Base-by-base conservation (phyloP, 2,888 invertebrate species). In the Listrodromus nycthemerus region DNA sequence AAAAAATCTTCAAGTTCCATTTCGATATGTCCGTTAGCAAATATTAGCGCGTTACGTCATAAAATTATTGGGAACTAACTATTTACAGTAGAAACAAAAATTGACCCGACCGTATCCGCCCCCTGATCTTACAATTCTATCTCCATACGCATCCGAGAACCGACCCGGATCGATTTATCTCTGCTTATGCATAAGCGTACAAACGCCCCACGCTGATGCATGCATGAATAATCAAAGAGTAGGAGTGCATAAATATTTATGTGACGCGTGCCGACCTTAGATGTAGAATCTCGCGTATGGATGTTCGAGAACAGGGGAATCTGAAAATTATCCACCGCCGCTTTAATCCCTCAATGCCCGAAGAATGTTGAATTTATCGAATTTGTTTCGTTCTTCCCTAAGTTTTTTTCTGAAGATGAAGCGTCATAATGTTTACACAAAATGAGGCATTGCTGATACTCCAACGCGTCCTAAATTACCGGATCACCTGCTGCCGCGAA, bases 181-280 rank as follows among this genome's bases (percentile, higher is more conserved):
- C 21, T 55, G 8, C 55, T 80, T 79, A 79, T 80, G 83, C 79
- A 85, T 85, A 80, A 71, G 83, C 73, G 63, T 85, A 85, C 86
- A 76, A 70, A 81, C 41, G 61, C 67, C 71, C 80, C 76, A 74
- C 48, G 45, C 30, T 48, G 66, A 84, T 86, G 86, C 86, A 84
- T 86, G 83, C 85, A 85, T 88, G 76, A 74, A 87, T 87, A 86
- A 82, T 77, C 81, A 83, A 80, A 73, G 73, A 8, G 24, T 30
- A 45, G 21, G 24, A 27, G 21, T 8, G 13, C 67, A 84, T 80
- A 76, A 82, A 80, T 83, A 83, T 66, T 66, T 50, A 76, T 66
- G 63, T 30, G 41, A 33, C 70, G 66, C 48, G 67, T 70, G 63
- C 37, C 69, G n/a, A 69, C 69, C 55, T 78, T 66, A 45, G 71